These are phyloP conservation scores for Euzetes globulus DNA, from an alignment of 2,888 invertebrate genomes.

Conservation along the genomic window DNA sequence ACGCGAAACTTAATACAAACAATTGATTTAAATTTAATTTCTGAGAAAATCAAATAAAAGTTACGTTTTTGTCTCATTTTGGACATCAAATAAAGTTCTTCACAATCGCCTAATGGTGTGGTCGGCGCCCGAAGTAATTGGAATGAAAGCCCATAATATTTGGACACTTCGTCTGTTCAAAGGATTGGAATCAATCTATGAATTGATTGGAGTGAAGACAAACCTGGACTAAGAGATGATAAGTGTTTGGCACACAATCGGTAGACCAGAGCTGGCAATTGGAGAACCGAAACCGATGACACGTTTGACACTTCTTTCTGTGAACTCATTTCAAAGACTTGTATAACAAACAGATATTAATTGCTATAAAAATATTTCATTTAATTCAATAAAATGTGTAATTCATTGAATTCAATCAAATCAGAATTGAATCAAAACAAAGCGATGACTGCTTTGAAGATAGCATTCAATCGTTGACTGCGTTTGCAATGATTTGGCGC, in stretches of 20 bases:
- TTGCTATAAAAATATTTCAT: background rate
- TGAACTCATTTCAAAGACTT: background rate
- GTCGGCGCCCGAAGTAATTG: constrained; percentile 2
- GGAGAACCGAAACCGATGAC: background rate
- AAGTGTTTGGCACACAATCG: constrained; percentile 33
- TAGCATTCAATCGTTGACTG: background rate
- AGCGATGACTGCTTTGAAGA: background rate
- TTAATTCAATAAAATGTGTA: background rate
- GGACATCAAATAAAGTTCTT: constrained; percentile 47
- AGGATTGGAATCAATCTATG: background rate
- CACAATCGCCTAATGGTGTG: constrained; percentile 42
- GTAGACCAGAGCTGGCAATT: constrained; percentile 33
- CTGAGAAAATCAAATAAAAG: constrained; percentile 32
- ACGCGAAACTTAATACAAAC: constrained; percentile 44
- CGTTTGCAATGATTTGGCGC: constrained; percentile 1
- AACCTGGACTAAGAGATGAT: background rate
- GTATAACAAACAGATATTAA: background rate
- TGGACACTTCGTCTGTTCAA: constrained; percentile 22
- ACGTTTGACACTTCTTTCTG: constrained; percentile 11
- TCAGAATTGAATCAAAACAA: background rate
- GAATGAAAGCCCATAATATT: constrained; percentile 11
- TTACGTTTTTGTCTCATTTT: constrained; percentile 47
- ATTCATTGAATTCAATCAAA: background rate
- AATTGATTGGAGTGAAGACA: background rate
- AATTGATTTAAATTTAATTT: background rate